Evolutionary conservation across 1,140 invertebrate species (phyloP).

Genomic region (Brachionus angularis): DNA sequence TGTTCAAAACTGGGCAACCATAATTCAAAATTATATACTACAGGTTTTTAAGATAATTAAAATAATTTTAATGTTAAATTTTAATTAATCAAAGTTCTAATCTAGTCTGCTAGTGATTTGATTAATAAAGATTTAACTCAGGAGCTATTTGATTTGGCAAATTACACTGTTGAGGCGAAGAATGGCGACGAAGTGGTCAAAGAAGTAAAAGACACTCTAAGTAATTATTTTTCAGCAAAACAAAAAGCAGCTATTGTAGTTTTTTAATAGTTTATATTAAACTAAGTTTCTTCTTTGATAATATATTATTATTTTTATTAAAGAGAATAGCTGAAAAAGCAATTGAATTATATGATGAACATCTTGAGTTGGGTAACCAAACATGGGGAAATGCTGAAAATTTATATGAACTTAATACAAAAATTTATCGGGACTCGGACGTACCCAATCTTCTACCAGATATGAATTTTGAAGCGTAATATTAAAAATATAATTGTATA

Average conservation of each 20-base stretch:
- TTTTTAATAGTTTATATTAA: background rate
- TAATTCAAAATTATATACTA: slow-evolving; percentile 60
- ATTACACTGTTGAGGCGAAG: slow-evolving; percentile 56
- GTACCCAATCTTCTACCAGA: slow-evolving; percentile 56
- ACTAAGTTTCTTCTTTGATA: background rate
- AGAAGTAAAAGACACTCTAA: slow-evolving; percentile 53
- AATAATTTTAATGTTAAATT: background rate
- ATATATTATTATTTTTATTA: slow-evolving; percentile 44
- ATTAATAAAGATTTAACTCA: slow-evolving; percentile 58
- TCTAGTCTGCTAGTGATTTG: slow-evolving; percentile 57
- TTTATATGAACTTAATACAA: slow-evolving; percentile 49
- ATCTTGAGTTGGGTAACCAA: slow-evolving; percentile 47
- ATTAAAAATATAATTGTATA: background rate
- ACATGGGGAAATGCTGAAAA: slow-evolving; percentile 44
- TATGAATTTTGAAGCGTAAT: slow-evolving; percentile 55
- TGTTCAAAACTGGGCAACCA: slow-evolving; percentile 59
- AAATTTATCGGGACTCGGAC: slow-evolving; percentile 57
- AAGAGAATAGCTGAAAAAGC: slow-evolving; percentile 55
- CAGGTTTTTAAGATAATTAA: slow-evolving; percentile 49
- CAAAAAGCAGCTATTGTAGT: slow-evolving; percentile 54
- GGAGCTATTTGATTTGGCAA: slow-evolving; percentile 55
- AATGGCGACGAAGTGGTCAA: slow-evolving; percentile 54
- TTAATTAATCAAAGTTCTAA: slow-evolving; percentile 2
- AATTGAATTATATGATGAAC: slow-evolving; percentile 54
- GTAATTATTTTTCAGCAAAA: slow-evolving; percentile 56